phyloP scores from a whole-genome alignment of 1,140 invertebrate genomes.

The Branchinecta lindahli region DNA sequence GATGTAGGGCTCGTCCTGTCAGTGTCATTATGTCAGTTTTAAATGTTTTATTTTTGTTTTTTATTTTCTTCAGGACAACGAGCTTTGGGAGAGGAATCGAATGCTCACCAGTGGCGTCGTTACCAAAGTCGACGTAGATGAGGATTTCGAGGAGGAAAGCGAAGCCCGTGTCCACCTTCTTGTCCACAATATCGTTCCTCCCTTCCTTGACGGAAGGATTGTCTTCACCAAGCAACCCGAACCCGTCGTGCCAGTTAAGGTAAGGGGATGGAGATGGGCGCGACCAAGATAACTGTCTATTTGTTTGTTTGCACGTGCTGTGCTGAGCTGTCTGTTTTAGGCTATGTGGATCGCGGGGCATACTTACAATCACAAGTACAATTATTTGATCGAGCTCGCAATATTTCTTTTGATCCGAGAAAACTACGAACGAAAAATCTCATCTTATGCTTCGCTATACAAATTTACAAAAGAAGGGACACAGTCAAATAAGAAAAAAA shows the following conservation, averaged over 20 bases:
- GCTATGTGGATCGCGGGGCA: too few relatives aligned
- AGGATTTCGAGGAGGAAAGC: constrained; percentile 80
- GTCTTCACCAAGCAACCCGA: constrained; percentile 99
- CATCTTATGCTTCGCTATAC: too few relatives aligned
- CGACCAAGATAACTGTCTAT: too few relatives aligned
- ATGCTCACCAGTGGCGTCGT: constrained; percentile 95
- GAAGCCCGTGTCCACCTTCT: constrained; percentile 87
- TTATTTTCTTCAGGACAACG: constrained; percentile 55
- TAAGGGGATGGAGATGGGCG: constrained; percentile 28
- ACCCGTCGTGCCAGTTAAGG: constrained; percentile 71
- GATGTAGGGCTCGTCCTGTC: too few relatives aligned
- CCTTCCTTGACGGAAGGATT: constrained; percentile 94
- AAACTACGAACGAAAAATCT: too few relatives aligned
- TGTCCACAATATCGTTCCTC: constrained; percentile 96
- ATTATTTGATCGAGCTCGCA: not conserved
- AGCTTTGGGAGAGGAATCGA: constrained; percentile 95
- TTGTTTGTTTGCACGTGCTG: too few relatives aligned
- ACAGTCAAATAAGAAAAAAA: too few relatives aligned
- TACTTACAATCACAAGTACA: too few relatives aligned
- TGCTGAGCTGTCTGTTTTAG: too few relatives aligned
- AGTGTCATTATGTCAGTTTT: too few relatives aligned
- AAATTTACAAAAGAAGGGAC: too few relatives aligned
- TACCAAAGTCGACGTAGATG: constrained; percentile 69
- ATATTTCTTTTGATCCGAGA: too few relatives aligned
- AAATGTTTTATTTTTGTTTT: not conserved